Percentiles rank a stretch among this genome's conserved stretches.
These are phyloP conservation scores for Stomatorhinus ivindoensis DNA, from an alignment of 2,113 vertebrate species.

Conservation along the genomic window DNA sequence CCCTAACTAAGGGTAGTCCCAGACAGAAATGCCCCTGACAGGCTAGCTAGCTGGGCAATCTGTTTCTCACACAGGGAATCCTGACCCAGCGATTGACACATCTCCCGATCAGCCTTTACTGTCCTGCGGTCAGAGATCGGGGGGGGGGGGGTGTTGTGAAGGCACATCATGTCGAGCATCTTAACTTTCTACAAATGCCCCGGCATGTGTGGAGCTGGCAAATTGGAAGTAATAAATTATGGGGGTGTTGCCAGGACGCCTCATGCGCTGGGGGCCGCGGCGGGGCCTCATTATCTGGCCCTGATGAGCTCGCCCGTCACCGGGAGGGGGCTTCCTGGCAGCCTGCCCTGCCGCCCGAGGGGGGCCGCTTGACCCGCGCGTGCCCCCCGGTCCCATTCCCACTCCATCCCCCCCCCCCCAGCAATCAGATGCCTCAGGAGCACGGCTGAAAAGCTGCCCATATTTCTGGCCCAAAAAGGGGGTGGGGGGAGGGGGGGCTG, in stretches of 20 bases:
- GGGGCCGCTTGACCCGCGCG: not conserved
- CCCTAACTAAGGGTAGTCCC: not conserved
- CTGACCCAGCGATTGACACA: not conserved
- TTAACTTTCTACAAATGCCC: conserved; percentile 48
- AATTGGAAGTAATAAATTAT: conserved; percentile 46
- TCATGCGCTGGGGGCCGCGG: conserved; percentile 42
- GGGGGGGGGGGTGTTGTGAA: conserved; percentile 27
- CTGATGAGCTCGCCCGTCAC: not conserved
- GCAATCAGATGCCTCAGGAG: not conserved
- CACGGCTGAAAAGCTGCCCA: not conserved
- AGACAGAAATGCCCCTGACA: not conserved
- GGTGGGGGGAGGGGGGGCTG: not conserved
- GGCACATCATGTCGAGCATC: conserved; percentile 44
- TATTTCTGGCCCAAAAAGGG: not conserved
- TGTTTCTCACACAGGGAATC: not conserved
- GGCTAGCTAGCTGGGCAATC: not conserved
- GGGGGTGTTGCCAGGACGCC: conserved; percentile 35
- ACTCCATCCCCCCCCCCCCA: not conserved
- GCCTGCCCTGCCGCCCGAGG: not conserved
- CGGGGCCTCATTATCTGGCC: conserved; percentile 38
- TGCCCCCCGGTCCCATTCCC: not conserved
- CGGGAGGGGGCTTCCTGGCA: conserved; percentile 13
- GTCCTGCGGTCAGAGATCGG: not conserved
- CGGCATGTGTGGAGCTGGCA: conserved; percentile 30
- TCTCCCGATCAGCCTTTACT: not conserved